Conservation (phyloP, 2,888 invertebrate genomes). For the Nomada hirtipes region DNA sequence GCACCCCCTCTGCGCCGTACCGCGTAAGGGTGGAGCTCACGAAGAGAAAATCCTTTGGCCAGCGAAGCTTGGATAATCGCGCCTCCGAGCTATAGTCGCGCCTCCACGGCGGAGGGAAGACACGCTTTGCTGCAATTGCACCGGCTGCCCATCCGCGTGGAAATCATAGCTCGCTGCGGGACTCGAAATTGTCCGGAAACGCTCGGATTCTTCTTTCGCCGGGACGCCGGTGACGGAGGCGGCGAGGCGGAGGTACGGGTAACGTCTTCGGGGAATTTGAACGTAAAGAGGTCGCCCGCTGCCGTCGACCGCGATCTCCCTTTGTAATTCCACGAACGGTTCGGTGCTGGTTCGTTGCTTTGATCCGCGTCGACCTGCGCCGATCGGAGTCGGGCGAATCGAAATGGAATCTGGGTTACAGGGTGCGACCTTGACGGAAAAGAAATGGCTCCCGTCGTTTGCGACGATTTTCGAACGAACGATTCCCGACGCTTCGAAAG, state of each 20-base stretch:
- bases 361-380: constrained; percentile 13
- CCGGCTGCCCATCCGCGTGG: constrained; percentile 78
- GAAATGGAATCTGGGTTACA: constrained; percentile 59
- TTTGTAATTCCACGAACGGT: constrained; percentile 61
- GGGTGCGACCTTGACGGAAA: constrained; percentile 43
- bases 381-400: constrained; percentile 41
- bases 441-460: neutral
- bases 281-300: constrained; percentile 52
- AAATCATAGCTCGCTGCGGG: constrained; percentile 80
- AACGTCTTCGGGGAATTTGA: constrained; percentile 65
- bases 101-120: constrained; percentile 53
- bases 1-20: constrained; percentile 20
- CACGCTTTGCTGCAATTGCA: constrained; percentile 78
- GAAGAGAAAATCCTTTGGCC: constrained; percentile 81
- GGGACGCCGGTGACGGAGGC: neutral
- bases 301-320: constrained; percentile 60
- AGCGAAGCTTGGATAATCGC: constrained; percentile 82
- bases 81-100: constrained; percentile 72
- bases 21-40: constrained; percentile 56
- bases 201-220: constrained; percentile 63
- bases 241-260: neutral
- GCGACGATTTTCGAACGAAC: constrained; percentile 28
- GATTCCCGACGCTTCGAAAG: constrained; percentile 5
- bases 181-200: constrained; percentile 79
- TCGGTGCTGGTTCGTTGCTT: constrained; percentile 38